phyloP scores from a whole-genome alignment of 2,113 vertebrate species.

The Numida meleagris region DNA sequence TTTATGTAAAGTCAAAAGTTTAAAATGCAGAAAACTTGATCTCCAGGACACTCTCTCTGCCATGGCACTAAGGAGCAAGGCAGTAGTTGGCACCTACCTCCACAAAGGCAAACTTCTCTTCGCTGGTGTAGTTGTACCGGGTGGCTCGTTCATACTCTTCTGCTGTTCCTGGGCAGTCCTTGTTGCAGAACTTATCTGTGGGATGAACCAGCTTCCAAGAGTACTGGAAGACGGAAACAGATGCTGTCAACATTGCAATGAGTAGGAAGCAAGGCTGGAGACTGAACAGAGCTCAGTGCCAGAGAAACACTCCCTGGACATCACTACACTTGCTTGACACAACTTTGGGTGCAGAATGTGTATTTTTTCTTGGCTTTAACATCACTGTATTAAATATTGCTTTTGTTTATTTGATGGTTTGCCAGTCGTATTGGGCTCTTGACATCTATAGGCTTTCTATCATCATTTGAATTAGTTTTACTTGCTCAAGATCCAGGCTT shows the following conservation, averaged over 20 bases:
- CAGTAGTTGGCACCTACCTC: constrained; percentile 80
- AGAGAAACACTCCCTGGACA: not conserved
- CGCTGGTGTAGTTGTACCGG: constrained; percentile 98
- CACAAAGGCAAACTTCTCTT: constrained; percentile 98
- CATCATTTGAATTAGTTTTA: not conserved
- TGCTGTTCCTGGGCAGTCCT: constrained; percentile 96
- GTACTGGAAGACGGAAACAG: constrained; percentile 79
- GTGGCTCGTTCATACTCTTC: constrained; percentile 98
- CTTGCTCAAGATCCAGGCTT: not conserved
- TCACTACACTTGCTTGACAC: not conserved
- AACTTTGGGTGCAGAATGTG: not conserved
- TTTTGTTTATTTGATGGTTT: not conserved
- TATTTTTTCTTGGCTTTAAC: not conserved
- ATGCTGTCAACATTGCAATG: not conserved
- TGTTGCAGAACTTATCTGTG: constrained; percentile 99
- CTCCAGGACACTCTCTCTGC: not conserved
- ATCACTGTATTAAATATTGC: not conserved
- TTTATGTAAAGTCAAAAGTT: not conserved
- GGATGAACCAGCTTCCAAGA: constrained; percentile 99
- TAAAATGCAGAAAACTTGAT: not conserved
- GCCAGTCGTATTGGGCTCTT: not conserved
- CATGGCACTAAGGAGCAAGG: not conserved
- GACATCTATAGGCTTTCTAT: not conserved
- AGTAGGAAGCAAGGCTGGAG: not conserved
- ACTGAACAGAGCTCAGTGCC: not conserved